Evolutionary conservation across 2,888 invertebrate genomes (phyloP).

Genomic region (Coleophora deauratella): DNA sequence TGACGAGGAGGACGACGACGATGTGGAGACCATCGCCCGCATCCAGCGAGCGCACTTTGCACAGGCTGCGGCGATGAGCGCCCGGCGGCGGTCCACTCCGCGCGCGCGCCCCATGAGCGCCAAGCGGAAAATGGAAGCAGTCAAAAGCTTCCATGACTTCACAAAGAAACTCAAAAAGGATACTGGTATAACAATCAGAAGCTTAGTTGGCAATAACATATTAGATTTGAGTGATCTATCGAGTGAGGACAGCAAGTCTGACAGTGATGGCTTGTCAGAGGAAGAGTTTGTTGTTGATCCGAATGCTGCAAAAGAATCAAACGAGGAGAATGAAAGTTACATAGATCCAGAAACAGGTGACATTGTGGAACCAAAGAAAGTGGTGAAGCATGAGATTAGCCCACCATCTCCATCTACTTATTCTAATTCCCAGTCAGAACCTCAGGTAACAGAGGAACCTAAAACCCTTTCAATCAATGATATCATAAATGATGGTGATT

Average conservation of each 20-base stretch:
- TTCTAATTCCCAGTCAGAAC: conserved; percentile 11
- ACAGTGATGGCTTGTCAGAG: conserved; percentile 68
- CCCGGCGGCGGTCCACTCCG: conserved; percentile 47
- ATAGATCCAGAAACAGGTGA: conserved; percentile 70
- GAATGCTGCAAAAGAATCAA: conserved; percentile 58
- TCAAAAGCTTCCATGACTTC: conserved; percentile 65
- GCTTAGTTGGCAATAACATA: conserved; percentile 63
- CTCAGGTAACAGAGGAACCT: conserved; percentile 27
- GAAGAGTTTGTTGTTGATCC: conserved; percentile 67
- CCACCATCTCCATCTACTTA: conserved; percentile 10
- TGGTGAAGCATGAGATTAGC: conserved; percentile 16
- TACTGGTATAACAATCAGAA: conserved; percentile 64
- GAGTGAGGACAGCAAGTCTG: conserved; percentile 58
- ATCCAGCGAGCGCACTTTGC: conserved; percentile 66
- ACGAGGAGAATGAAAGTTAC: conserved; percentile 64
- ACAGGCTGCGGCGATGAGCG: conserved; percentile 59
- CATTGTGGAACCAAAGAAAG: conserved; percentile 44
- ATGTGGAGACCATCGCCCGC: conserved; percentile 64
- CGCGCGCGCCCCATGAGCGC: conserved; percentile 60
- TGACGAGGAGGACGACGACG: conserved; percentile 62
- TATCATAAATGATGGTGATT: conserved; percentile 61
- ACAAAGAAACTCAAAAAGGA: conserved; percentile 70
- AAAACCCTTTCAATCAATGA: conserved; percentile 68
- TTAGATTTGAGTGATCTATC: conserved; percentile 66
- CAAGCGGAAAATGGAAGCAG: conserved; percentile 68